A percentile compares a stretch with the other conserved stretches of the same genome.
These are phyloP conservation scores for Semicossyphus pulcher DNA, from an alignment of 2,113 vertebrate genomes.

Conservation along the genomic window DNA sequence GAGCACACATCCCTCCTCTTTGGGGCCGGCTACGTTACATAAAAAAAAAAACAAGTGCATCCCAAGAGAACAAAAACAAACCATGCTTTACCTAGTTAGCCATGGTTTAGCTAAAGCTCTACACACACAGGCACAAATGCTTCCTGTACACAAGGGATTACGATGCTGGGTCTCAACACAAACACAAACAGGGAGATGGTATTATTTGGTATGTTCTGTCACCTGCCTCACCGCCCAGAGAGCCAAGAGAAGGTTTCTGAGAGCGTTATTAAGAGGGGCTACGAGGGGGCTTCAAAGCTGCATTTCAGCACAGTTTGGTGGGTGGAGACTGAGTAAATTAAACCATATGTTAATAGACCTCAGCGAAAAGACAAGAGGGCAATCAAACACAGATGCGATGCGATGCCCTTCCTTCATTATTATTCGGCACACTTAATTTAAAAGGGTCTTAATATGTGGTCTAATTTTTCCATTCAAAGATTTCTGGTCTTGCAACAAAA, in stretches of 20 bases:
- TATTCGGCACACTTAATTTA: conserved; percentile 30
- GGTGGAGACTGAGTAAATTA: conserved; percentile 66
- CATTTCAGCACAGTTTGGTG: conserved; percentile 61
- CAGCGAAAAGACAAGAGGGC: not conserved
- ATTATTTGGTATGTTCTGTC: conserved; percentile 45
- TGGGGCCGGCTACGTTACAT: conserved; percentile 43
- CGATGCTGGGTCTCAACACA: not conserved
- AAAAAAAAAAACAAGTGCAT: conserved; percentile 35
- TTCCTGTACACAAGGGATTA: not conserved
- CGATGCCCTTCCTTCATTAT: conserved; percentile 14
- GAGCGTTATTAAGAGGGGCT: conserved; percentile 74
- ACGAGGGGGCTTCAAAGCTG: conserved; percentile 73
- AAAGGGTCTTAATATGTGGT: conserved; percentile 15
- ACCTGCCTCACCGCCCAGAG: conserved; percentile 26
- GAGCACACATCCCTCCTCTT: conserved; percentile 57
- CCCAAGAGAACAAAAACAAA: conserved; percentile 32
- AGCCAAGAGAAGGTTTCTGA: conserved; percentile 70
- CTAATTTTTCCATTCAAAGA: conserved; percentile 17
- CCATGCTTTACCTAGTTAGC: conserved; percentile 28
- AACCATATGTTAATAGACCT: conserved; percentile 64
- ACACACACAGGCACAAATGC: conserved; percentile 1
- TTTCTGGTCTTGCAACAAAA: conserved; percentile 32
- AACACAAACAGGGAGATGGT: conserved; percentile 17
- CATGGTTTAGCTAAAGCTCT: conserved; percentile 4
- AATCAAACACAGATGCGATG: conserved; percentile 8